A percentile compares a stretch with the other conserved stretches of the same genome.
Evolutionary conservation across 1,140 invertebrate genomes (phyloP).

Genomic region (Drosophila bifasciata): DNA sequence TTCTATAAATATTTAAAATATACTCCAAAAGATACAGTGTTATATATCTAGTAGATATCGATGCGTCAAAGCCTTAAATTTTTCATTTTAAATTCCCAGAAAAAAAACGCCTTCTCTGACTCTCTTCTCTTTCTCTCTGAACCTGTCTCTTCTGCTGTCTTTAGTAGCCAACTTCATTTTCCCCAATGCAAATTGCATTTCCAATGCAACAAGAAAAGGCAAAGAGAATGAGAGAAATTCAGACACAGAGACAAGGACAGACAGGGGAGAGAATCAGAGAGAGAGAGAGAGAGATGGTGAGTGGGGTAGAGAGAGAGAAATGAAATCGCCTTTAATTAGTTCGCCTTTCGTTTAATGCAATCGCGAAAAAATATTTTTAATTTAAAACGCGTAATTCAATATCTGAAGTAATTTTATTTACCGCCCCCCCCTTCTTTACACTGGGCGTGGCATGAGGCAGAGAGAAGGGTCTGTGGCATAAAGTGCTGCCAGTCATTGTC

Average conservation of each 20-base stretch:
- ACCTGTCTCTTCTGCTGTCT: not conserved
- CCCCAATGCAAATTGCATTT: constrained; percentile 64
- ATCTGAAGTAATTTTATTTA: constrained; percentile 77
- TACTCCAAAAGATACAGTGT: no score
- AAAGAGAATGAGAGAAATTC: not conserved
- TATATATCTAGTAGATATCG: no score
- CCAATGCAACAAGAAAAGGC: constrained; percentile 9
- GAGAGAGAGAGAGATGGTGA: not conserved
- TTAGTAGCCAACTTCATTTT: constrained; percentile 51
- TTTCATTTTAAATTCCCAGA: no score
- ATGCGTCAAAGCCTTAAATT: not conserved
- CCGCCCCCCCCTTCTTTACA: constrained; percentile 46
- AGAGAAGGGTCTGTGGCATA: constrained; percentile 40
- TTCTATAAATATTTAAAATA: no score
- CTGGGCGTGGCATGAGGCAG: not conserved
- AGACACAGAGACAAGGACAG: not conserved
- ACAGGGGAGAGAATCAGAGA: no score
- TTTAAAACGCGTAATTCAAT: constrained; percentile 82
- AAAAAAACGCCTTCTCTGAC: not conserved
- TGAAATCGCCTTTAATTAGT: constrained; percentile 76
- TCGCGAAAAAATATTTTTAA: constrained; percentile 80
- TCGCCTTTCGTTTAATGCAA: constrained; percentile 78
- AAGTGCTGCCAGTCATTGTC: constrained; percentile 75
- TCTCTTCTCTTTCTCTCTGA: not conserved
- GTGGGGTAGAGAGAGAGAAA: not conserved